These are phyloP conservation scores for Myotis davidii DNA, from an alignment of 2,113 vertebrate species.

Conservation along the genomic window DNA sequence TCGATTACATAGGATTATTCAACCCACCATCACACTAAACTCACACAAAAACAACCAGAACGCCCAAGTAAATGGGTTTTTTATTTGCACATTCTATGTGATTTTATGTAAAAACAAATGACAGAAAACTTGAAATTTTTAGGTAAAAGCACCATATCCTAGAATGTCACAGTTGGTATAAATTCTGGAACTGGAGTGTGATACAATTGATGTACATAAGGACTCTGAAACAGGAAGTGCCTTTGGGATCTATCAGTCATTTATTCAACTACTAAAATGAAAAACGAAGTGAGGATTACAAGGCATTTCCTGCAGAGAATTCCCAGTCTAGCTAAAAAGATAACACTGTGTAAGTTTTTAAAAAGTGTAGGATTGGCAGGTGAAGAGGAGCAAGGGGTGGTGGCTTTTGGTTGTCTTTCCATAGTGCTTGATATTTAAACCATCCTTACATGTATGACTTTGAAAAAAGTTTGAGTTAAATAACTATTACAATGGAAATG, in stretches of 20 bases:
- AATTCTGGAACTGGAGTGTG: not conserved
- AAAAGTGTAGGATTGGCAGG: not conserved
- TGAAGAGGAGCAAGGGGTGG: not conserved
- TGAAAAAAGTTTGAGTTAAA: not conserved
- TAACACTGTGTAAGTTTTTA: not conserved
- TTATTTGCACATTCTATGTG: slow-evolving; percentile 13
- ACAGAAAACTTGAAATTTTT: slow-evolving; percentile 21
- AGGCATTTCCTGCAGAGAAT: not conserved
- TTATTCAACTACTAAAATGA: slow-evolving; percentile 20
- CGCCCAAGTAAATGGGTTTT: not conserved
- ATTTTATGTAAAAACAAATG: slow-evolving; percentile 15
- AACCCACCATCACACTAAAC: not conserved
- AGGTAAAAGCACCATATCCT: not conserved
- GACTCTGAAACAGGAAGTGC: not conserved
- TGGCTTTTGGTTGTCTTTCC: not conserved
- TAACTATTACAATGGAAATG: not conserved
- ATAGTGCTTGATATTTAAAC: not conserved
- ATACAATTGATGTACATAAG: not conserved
- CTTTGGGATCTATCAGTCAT: slow-evolving; percentile 11
- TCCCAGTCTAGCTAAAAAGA: not conserved
- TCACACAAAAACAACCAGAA: not conserved
- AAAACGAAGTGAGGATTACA: not conserved
- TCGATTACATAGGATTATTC: not conserved
- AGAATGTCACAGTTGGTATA: not conserved
- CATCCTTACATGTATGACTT: not conserved